phyloP scores from a whole-genome alignment of 92 coral and sea anemone species.

The Plumapathes pennacea region DNA sequence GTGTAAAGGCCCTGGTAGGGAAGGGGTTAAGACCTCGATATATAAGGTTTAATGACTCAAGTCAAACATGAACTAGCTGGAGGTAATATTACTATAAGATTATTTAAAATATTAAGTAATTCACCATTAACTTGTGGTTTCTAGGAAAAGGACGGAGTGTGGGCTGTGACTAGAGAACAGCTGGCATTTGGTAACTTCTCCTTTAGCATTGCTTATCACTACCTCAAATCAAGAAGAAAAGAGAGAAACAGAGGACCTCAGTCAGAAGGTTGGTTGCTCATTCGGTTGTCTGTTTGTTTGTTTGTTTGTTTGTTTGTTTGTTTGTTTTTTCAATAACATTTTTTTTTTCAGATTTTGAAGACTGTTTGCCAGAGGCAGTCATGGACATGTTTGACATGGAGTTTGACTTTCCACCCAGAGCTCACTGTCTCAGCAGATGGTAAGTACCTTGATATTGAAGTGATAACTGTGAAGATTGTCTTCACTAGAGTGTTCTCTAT shows the following conservation, averaged over 20 bases:
- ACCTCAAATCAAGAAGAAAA: conserved; percentile 56
- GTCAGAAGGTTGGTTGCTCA: conserved; percentile 20
- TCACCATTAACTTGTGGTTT: not conserved
- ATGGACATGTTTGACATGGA: conserved; percentile 98
- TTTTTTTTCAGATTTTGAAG: conserved; percentile 63
- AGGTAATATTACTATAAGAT: no score
- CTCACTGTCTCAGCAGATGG: conserved; percentile 94
- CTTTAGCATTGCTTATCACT: conserved; percentile 83
- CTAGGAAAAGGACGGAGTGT: conserved; percentile 63
- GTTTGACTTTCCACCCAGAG: conserved; percentile 97
- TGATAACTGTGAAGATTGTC: no score
- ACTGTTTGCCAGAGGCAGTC: conserved; percentile 76
- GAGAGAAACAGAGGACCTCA: conserved; percentile 5
- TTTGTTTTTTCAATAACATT: not conserved
- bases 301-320: not conserved
- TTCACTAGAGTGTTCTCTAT: no score
- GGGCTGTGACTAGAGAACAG: conserved; percentile 71
- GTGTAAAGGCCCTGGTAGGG: no score
- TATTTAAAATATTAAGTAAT: no score
- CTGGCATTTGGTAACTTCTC: conserved; percentile 78
- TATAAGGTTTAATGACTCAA: no score
- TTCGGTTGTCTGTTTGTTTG: not conserved
- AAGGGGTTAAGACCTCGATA: no score
- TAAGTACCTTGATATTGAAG: no score
- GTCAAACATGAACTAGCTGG: no score